Evolutionary conservation across 2,113 vertebrate genomes (phyloP), one percentile per base, ranked within the genome.

Genomic region (Fukomys damarensis): DNA sequence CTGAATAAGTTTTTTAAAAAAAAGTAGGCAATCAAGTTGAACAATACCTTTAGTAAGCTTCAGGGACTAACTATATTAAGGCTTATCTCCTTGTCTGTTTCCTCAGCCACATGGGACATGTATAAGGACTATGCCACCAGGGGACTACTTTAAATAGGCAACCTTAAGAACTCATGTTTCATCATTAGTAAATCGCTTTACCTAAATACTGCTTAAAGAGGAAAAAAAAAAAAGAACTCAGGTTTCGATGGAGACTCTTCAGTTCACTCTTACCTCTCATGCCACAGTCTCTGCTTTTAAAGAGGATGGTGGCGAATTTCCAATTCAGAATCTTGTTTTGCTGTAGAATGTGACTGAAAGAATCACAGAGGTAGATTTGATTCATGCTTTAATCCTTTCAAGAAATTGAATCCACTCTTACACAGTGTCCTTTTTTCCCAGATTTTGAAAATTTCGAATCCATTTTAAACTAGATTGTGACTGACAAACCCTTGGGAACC

Each of bases 401-500:
- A 97, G 88, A 98, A 98, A 98, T 76, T 54, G 89, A 98, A 98
- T 97, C 95, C 93, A 61, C 72, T 96, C 91, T 97, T 96, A 98
- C 97, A 97, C 76, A 74, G 43, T 77, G 56, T 91, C 91, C 84
- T 46, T 93, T 86, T 4, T 85, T 92, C 59, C 59, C 63, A 97
- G 89, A 98, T 97, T 96, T 85, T 54, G 76, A 98, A 98, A 98
- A 96, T 74, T 98, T 97, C 94, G 70, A 97, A 98, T 98, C 97
- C 97, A 93, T 98, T 98, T 98, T 96, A 98, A 98, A 98, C 95
- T 97, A 97, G 97, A 98, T 98, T 98, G 94, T 96, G 98, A 98
- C 98, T 88, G 97, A 98, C 98, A 99, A 98, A 98, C 97, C 91
- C 97, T 98, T 82, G 93, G 97, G 83, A 98, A 98, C 98, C 97